A percentile compares a stretch with the other conserved stretches of the same genome.
Conservation (phyloP, 35 echinoderm and acorn worm genomes). For the Amphiura filiformis region DNA sequence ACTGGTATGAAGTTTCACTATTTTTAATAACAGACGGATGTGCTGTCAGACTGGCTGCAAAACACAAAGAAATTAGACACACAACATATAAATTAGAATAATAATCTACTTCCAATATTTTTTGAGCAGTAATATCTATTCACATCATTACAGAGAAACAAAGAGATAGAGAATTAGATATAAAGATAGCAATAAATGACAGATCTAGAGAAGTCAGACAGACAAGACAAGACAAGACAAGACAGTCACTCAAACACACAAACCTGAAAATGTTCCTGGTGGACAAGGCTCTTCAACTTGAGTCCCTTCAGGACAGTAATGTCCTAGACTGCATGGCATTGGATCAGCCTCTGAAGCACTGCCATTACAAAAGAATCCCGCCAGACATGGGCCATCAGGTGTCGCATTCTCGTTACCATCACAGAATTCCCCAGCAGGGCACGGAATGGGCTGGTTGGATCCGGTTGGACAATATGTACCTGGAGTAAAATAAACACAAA, state of each 20-base stretch:
- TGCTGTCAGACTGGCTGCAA: no score
- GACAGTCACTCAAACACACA: neutral
- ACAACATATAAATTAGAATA: no score
- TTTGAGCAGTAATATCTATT: no score
- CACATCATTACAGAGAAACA: no score
- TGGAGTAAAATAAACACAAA: no score
- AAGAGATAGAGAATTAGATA: neutral
- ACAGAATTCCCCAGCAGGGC: slow-evolving; percentile 75
- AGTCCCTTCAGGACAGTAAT: slow-evolving; percentile 94
- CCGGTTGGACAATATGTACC: slow-evolving; percentile 89
- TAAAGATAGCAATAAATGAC: neutral
- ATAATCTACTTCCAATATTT: no score
- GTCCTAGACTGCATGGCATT: slow-evolving; percentile 55
- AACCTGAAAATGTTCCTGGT: slow-evolving; percentile 90
- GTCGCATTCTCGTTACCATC: slow-evolving; percentile 61
- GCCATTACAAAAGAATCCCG: slow-evolving; percentile 92
- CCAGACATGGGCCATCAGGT: slow-evolving; percentile 66
- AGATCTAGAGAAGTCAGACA: neutral
- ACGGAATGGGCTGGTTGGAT: slow-evolving; percentile 65
- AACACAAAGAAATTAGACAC: no score
- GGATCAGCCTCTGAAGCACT: slow-evolving; percentile 67
- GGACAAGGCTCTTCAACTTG: slow-evolving; percentile 85
- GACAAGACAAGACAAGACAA: neutral
- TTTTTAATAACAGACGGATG: no score
- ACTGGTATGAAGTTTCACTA: no score